phyloP scores from a whole-genome alignment of 2,888 invertebrate genomes.

The Epistrophella euchroma region DNA sequence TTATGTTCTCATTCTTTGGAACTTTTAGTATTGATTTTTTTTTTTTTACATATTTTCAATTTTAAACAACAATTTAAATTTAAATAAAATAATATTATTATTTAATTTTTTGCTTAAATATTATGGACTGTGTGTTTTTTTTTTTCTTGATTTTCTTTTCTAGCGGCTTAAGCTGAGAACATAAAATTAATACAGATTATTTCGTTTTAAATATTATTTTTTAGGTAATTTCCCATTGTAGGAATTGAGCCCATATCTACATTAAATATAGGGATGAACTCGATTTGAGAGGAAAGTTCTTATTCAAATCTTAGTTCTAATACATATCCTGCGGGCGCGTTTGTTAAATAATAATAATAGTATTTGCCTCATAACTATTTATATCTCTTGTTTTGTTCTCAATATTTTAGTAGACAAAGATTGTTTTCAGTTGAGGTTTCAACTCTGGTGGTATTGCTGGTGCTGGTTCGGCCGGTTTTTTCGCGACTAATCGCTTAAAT shows the following conservation, averaged over 20 bases:
- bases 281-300: conserved; percentile 53
- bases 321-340: conserved; percentile 73
- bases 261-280: conserved; percentile 54
- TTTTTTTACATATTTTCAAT: conserved; percentile 5
- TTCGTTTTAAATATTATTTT: conserved; percentile 14
- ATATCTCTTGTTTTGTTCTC: conserved; percentile 13
- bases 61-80: conserved; percentile 36
- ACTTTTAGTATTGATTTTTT: conserved; percentile 46
- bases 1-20: conserved; percentile 76
- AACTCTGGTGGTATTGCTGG: conserved; percentile 94
- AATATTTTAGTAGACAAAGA: conserved; percentile 90
- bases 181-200: conserved; percentile 65
- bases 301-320: conserved; percentile 61
- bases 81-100: conserved; percentile 18
- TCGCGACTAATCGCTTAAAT: conserved; percentile 93
- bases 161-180: conserved; percentile 73
- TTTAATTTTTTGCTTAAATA: conserved; percentile 58
- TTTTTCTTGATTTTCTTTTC: conserved; percentile 25
- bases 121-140: conserved; percentile 69
- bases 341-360: conserved; percentile 44
- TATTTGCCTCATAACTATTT: conserved; percentile 64
- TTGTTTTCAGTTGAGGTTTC: conserved; percentile 94
- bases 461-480: conserved; percentile 92
- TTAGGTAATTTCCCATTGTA: conserved; percentile 29
- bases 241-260: conserved; percentile 64